phyloP scores from a whole-genome alignment of 2,113 vertebrate genomes.

The Ranitomeya imitator region DNA sequence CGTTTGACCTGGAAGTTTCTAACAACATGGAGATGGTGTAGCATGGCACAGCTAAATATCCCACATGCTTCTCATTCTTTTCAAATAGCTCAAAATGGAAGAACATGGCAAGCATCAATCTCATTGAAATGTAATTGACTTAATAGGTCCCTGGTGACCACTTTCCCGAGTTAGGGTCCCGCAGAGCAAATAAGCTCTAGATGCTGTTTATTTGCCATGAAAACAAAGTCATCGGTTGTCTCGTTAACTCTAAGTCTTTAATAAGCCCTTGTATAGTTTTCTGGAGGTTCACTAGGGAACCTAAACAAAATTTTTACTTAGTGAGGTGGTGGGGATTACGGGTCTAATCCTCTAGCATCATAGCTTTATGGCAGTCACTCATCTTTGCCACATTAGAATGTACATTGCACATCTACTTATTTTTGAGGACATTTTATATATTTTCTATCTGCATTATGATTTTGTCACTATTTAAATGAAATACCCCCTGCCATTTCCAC shows the following conservation, averaged over 20 bases:
- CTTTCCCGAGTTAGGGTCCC: background rate
- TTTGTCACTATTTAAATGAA: no score
- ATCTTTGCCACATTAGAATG: background rate
- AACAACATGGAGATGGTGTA: background rate
- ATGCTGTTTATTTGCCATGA: conserved; percentile 37
- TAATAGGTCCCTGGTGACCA: conserved; percentile 4
- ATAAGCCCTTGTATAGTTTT: conserved; percentile 31
- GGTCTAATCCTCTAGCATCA: background rate
- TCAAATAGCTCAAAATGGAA: background rate
- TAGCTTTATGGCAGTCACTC: background rate
- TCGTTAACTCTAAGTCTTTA: background rate
- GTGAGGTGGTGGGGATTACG: background rate
- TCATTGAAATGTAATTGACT: background rate
- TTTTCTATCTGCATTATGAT: background rate
- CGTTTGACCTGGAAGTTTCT: background rate
- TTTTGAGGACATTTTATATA: no score
- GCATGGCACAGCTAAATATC: background rate
- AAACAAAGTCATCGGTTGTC: conserved; percentile 8
- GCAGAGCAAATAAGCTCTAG: background rate
- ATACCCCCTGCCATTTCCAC: no score
- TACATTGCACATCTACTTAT: no score
- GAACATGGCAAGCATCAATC: background rate
- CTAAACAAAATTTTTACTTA: background rate
- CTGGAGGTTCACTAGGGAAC: conserved; percentile 20
- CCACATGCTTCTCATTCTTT: background rate